These are phyloP conservation scores for Drosophila arizonae DNA, from an alignment of 1,140 invertebrate species.

Conservation along the genomic window DNA sequence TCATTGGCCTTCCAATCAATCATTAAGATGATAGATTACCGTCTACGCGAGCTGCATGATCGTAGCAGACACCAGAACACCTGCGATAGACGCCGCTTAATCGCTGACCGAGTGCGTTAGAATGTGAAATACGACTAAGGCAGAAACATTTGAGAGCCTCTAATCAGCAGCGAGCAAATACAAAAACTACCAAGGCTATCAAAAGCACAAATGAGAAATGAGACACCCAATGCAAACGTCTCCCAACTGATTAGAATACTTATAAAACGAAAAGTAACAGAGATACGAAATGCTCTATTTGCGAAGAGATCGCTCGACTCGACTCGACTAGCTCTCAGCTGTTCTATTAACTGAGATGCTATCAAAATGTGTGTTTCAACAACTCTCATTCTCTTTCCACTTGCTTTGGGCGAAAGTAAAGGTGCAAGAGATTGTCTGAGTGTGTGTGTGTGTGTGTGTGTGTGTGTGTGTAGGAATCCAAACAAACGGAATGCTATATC, in stretches of 20 bases:
- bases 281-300: slow-evolving; percentile 50
- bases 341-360: slow-evolving; percentile 21
- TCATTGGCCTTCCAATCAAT: not conserved
- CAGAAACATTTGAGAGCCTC: slow-evolving; percentile 29
- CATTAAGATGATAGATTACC: not conserved
- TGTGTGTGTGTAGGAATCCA: not conserved
- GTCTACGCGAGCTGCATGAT: not conserved
- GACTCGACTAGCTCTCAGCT: slow-evolving; percentile 10
- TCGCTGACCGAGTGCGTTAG: slow-evolving; percentile 49
- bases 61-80: not conserved
- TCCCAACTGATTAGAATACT: slow-evolving; percentile 68
- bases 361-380: slow-evolving; percentile 19
- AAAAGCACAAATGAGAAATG: slow-evolving; percentile 50
- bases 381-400: slow-evolving; percentile 20
- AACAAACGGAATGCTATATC: slow-evolving; percentile 32
- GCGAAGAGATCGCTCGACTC: slow-evolving; percentile 35
- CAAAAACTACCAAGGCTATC: slow-evolving; percentile 72
- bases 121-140: slow-evolving; percentile 64
- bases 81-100: slow-evolving; percentile 6
- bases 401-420: slow-evolving; percentile 51
- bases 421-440: not conserved
- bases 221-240: slow-evolving; percentile 29
- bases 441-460: not conserved
- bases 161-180: slow-evolving; percentile 58
- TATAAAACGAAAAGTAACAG: slow-evolving; percentile 25